A percentile compares a stretch with the other conserved stretches of the same genome.
Conservation (phyloP, 1,140 invertebrate genomes). For the Patella vulgata region DNA sequence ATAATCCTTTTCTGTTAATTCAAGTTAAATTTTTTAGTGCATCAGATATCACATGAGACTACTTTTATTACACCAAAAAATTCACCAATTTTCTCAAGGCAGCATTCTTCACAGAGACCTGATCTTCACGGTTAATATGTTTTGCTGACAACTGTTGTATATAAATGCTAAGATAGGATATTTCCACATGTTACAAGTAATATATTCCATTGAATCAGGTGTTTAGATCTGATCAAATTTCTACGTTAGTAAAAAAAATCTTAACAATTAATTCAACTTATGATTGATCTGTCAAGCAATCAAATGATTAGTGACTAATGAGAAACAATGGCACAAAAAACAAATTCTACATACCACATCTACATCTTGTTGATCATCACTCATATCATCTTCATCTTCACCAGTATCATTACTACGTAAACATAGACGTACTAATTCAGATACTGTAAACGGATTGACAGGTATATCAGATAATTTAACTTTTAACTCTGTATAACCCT, state of each 20-base stretch:
- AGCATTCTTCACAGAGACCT: too few species aligned
- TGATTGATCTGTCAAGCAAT: too few species aligned
- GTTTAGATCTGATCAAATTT: too few species aligned
- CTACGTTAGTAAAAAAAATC: too few species aligned
- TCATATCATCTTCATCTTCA: conserved; percentile 30
- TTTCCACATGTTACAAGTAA: too few species aligned
- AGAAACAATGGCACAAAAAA: not conserved
- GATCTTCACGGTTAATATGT: too few species aligned
- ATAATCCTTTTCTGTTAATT: not conserved
- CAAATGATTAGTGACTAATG: too few species aligned
- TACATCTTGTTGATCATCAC: conserved; percentile 22
- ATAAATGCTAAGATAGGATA: too few species aligned
- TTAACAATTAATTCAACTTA: too few species aligned
- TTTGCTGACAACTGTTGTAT: too few species aligned
- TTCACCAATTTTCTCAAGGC: too few species aligned
- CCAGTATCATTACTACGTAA: conserved; percentile 50
- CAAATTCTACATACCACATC: conserved; percentile 49
- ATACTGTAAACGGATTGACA: conserved; percentile 55
- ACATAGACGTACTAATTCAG: conserved; percentile 59
- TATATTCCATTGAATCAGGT: too few species aligned
- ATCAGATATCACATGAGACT: not conserved
- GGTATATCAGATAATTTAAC: conserved; percentile 56
- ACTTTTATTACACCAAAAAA: not conserved
- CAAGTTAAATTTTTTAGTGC: not conserved
- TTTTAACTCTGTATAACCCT: conserved; percentile 61